Evolutionary conservation across 1,140 invertebrate genomes (phyloP).

Genomic region (Bombus pascuorum): DNA sequence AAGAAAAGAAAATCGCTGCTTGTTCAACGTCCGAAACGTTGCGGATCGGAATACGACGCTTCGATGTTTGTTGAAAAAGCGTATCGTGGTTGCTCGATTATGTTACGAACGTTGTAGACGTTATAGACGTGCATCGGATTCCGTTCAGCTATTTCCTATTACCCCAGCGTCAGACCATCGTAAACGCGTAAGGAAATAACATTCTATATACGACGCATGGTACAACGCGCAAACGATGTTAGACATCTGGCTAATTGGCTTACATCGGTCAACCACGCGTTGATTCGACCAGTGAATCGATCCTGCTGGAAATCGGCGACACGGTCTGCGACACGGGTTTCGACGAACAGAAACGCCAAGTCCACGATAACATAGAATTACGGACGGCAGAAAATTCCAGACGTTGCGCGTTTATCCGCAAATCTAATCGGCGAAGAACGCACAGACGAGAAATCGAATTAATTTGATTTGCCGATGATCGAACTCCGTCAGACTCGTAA

Average conservation of each 20-base stretch:
- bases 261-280: not conserved
- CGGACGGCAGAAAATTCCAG: not conserved
- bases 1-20: too few relatives aligned
- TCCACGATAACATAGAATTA: too few relatives aligned
- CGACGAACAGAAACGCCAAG: too few relatives aligned
- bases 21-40: too few relatives aligned
- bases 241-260: not conserved
- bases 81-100: too few relatives aligned
- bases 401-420: not conserved
- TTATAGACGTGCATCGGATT: too few relatives aligned
- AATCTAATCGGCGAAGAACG: not conserved
- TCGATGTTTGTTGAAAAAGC: too few relatives aligned
- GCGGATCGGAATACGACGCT: too few relatives aligned
- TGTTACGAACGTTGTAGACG: too few relatives aligned
- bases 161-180: not conserved
- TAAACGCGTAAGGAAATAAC: not conserved
- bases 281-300: not conserved
- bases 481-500: not conserved
- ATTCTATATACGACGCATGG: not conserved
- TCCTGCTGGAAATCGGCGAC: not conserved
- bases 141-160: too few relatives aligned
- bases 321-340: too few relatives aligned
- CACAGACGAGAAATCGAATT: not conserved
- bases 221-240: not conserved
- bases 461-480: not conserved